phyloP scores from a whole-genome alignment of 2,797 vertebrate species.

The Lepus oiostolus region DNA sequence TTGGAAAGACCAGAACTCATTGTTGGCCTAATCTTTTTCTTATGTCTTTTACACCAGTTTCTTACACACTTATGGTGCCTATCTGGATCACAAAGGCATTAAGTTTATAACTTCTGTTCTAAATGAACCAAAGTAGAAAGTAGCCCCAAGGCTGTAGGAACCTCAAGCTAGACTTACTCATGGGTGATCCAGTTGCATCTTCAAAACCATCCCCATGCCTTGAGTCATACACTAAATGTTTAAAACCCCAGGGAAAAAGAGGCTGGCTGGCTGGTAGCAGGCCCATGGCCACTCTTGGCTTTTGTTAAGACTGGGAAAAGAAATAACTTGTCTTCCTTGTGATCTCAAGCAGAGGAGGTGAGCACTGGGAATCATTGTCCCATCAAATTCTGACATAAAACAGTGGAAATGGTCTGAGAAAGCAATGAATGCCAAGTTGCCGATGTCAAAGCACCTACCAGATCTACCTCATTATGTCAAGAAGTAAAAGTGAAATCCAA shows the following conservation, averaged over 20 bases:
- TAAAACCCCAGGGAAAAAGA: neutral
- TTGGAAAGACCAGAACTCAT: neutral
- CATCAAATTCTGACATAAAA: neutral
- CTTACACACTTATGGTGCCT: neutral
- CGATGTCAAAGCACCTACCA: neutral
- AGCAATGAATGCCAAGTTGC: neutral
- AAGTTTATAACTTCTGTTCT: neutral
- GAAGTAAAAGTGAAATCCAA: slow-evolving; percentile 42
- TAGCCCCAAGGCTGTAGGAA: neutral
- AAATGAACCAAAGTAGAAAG: neutral
- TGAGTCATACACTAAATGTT: neutral
- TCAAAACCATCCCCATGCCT: neutral
- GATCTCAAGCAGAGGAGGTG: neutral
- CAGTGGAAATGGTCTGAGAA: neutral
- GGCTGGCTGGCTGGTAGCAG: neutral
- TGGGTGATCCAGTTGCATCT: neutral
- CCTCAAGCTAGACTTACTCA: neutral
- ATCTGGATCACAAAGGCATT: neutral
- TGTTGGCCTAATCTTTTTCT: neutral
- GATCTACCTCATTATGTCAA: neutral
- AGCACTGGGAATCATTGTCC: neutral
- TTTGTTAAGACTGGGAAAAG: neutral
- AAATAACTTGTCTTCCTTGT: neutral
- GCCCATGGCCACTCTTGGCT: neutral
- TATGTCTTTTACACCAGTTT: neutral